These are phyloP conservation scores for Heliconius charithonia DNA, from an alignment of 2,888 invertebrate species.

Conservation along the genomic window DNA sequence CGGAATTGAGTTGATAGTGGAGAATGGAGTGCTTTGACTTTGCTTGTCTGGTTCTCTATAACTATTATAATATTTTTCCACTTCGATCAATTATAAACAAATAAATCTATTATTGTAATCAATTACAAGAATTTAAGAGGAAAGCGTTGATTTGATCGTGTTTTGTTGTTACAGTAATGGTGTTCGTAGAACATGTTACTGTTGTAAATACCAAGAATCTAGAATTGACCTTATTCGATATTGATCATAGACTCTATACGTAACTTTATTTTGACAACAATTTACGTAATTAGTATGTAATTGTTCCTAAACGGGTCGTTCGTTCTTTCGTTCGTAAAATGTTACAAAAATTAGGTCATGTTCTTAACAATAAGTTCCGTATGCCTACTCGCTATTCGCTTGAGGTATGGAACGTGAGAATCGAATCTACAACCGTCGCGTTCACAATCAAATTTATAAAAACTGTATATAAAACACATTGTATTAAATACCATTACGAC, in stretches of 20 bases:
- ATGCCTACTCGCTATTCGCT: no score
- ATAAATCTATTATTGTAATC: slow-evolving; percentile 14
- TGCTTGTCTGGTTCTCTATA: no score
- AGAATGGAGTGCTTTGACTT: neutral
- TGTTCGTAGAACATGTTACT: slow-evolving; percentile 7
- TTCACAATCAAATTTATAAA: no score
- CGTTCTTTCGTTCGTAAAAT: no score
- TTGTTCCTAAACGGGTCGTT: no score
- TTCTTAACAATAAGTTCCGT: no score
- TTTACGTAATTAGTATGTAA: neutral
- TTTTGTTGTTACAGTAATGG: neutral
- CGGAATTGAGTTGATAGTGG: neutral
- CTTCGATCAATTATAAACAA: neutral
- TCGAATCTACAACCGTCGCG: no score
- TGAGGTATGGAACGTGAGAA: no score
- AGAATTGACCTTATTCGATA: neutral
- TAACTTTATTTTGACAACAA: neutral
- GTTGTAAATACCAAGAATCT: neutral
- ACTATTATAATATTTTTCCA: no score
- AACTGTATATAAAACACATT: no score
- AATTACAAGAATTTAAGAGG: slow-evolving; percentile 17
- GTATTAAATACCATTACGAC: neutral
- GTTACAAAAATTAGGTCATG: no score
- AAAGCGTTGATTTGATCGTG: slow-evolving; percentile 17
- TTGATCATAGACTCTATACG: neutral